A percentile compares a stretch with the other conserved stretches of the same genome.
Evolutionary conservation across 2,113 vertebrate genomes (phyloP).

Genomic region (Neogale vison): DNA sequence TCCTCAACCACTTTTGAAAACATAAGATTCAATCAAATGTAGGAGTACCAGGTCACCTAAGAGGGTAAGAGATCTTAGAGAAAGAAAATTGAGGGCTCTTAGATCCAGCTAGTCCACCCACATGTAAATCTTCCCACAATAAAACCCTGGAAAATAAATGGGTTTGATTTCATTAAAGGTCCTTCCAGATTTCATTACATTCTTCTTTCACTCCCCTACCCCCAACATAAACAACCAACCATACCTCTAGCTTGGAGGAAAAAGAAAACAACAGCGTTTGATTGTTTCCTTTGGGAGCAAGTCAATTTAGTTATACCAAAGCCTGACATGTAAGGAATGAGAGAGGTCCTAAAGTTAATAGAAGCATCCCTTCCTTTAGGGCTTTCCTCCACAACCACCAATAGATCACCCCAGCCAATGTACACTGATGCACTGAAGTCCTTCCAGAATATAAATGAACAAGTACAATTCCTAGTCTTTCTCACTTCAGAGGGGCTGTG

Average conservation of each 20-base stretch:
- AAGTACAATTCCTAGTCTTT: conserved; percentile 38
- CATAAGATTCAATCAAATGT: background rate
- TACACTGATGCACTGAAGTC: background rate
- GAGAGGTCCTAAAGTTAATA: background rate
- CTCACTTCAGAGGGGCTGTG: conserved; percentile 25
- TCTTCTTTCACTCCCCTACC: background rate
- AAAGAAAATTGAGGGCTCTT: conserved; percentile 10
- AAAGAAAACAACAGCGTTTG: background rate
- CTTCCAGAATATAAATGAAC: conserved; percentile 37
- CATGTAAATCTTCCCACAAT: conserved; percentile 4
- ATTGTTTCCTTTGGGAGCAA: background rate
- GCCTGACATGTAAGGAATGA: background rate
- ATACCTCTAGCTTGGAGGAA: background rate
- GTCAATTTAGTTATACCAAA: background rate
- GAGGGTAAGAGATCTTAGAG: background rate
- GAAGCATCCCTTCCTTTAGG: background rate
- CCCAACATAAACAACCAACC: background rate
- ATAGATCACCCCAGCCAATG: background rate
- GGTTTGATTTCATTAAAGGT: conserved; percentile 12
- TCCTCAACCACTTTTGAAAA: conserved; percentile 16
- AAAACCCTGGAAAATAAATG: conserved; percentile 14
- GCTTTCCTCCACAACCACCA: background rate
- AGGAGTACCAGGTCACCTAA: background rate
- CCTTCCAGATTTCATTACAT: conserved; percentile 12
- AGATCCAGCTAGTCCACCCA: background rate